A percentile compares a stretch with the other conserved stretches of the same genome.
Evolutionary conservation across 2,888 invertebrate genomes (phyloP).

Genomic region (Drosophila ezoana): DNA sequence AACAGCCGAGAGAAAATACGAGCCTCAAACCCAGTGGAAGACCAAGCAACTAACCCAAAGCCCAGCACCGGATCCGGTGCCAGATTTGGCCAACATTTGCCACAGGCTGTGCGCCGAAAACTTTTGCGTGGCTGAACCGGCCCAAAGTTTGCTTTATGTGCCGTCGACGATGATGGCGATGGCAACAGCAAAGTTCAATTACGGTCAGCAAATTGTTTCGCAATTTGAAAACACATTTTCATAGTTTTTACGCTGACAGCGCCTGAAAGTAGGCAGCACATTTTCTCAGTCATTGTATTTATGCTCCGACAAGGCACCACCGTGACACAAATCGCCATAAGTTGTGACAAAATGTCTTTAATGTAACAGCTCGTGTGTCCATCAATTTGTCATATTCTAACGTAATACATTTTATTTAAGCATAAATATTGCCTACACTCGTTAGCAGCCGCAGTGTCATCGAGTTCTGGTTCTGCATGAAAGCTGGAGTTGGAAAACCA

Average conservation of each 20-base stretch:
- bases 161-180: constrained; percentile 43
- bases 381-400: no score
- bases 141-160: constrained; percentile 67
- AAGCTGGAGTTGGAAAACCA: no score
- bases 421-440: no score
- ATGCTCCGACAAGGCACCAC: constrained; percentile 5
- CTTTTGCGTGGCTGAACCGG: constrained; percentile 50
- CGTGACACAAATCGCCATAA: background rate
- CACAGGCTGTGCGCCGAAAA: constrained; percentile 66
- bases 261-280: constrained; percentile 41
- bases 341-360: background rate
- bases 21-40: background rate
- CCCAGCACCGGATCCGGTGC: constrained; percentile 17
- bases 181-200: constrained; percentile 72
- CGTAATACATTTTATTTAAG: no score
- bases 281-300: constrained; percentile 47
- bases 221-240: constrained; percentile 77
- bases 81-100: constrained; percentile 46
- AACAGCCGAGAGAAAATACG: constrained; percentile 3
- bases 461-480: no score
- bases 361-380: no score
- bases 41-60: constrained; percentile 3
- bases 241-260: constrained; percentile 65
- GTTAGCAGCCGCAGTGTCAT: no score
- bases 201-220: constrained; percentile 79